Evolutionary conservation across 2,113 vertebrate genomes (phyloP).

Genomic region (Upupa epops): DNA sequence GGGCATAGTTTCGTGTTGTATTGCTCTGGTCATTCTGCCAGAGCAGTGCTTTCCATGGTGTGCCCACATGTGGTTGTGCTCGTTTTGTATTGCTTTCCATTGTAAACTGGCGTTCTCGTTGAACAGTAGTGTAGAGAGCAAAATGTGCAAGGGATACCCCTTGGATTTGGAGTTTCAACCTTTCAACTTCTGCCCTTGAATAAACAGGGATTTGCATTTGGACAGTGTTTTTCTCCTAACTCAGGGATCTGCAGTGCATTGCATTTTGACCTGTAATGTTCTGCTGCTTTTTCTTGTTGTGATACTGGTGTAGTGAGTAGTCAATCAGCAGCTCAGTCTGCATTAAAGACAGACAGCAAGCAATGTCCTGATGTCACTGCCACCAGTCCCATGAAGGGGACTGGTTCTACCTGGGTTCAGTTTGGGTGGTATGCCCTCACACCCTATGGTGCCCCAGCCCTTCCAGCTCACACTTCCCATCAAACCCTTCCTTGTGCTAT

Average conservation of each 20-base stretch:
- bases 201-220: not conserved
- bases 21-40: not conserved
- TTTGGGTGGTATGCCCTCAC: accelerated
- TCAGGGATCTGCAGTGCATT: not conserved
- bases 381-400: accelerated
- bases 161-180: not conserved
- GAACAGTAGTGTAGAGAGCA: not conserved
- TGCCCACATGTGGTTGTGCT: accelerated
- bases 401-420: not conserved
- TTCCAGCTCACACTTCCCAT: not conserved
- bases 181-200: not conserved
- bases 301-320: not conserved
- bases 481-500: not conserved
- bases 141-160: not conserved
- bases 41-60: not conserved
- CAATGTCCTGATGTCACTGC: not conserved
- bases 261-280: not conserved
- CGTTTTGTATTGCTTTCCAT: not conserved
- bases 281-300: not conserved
- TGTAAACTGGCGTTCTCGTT: not conserved
- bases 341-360: not conserved
- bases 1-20: not conserved
- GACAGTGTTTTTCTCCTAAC: not conserved
- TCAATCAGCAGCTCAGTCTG: not conserved
- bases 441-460: not conserved